A percentile compares a stretch with the other conserved stretches of the same genome.
phyloP scores from a whole-genome alignment of 2,797 vertebrate species.

The Simalia tracyae region DNA sequence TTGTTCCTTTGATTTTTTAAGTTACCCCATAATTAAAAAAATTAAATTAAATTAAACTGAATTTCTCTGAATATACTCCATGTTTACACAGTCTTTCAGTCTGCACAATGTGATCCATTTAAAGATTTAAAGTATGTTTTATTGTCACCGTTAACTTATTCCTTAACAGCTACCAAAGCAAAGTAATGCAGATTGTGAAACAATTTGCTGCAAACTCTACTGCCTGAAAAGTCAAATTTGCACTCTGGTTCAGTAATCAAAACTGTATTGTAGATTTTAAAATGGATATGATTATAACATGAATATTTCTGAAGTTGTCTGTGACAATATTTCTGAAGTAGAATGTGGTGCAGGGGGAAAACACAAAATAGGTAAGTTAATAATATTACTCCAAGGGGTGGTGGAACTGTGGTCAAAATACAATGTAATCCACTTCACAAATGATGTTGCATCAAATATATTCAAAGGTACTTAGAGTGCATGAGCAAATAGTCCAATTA shows the following conservation, averaged over 20 bases:
- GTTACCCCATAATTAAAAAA: too few relatives aligned
- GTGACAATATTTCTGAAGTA: too few relatives aligned
- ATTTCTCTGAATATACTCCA: accelerated
- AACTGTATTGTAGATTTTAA: too few relatives aligned
- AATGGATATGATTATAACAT: too few relatives aligned
- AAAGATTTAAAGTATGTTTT: conserved; percentile 26
- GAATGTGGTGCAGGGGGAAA: background rate
- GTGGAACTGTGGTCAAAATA: too few relatives aligned
- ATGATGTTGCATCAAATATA: background rate
- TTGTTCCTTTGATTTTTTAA: too few relatives aligned
- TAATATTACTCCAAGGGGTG: background rate
- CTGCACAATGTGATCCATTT: background rate
- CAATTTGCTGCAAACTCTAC: conserved; percentile 11
- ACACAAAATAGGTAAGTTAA: background rate
- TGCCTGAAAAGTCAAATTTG: too few relatives aligned
- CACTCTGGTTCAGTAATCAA: too few relatives aligned
- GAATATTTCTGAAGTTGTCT: too few relatives aligned
- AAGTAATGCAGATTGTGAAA: background rate
- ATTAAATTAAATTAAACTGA: too few relatives aligned
- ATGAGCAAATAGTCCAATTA: background rate
- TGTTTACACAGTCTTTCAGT: accelerated
- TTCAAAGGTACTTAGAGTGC: background rate
- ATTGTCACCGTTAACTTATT: conserved; percentile 26
- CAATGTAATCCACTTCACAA: background rate
- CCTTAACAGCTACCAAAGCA: conserved; percentile 42